Base-by-base conservation (phyloP, 2,888 invertebrate species). In the Dexiosoma caninum region DNA sequence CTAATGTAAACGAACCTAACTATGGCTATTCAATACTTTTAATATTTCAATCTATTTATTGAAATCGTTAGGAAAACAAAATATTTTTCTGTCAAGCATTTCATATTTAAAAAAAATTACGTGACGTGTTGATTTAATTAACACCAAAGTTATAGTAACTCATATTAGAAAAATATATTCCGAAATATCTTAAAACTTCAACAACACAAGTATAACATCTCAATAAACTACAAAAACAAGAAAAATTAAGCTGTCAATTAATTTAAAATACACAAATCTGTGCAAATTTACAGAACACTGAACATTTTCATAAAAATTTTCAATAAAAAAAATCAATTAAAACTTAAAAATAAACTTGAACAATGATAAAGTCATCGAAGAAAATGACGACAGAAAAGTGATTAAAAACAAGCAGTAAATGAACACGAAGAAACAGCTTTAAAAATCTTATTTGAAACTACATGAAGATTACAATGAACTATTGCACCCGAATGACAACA, bases 351-450 rank as follows among this genome's bases (percentile, higher is more conserved):
- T 77, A 62, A 70, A 77, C 77, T 77, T 70, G 70, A 62, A 40
- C 77, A 69, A 76, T 76, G 66, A 76, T 69, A 69, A 76, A 76
- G 64, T 70, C 70, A 77, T 70, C 62, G 77, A 70, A 70, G 62
- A 62, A 70, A 49, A 70, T 57, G 62, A 70, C 69, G 77, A 77
- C 70, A 77, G 77, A 77, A 70, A 64, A 77, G 64, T 77, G 69
- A 77, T 77, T 77, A 70, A 70, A 77, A 77, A 32, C 75, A 70
- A 62, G 16, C 46, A 64, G 69, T 69, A 40, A 70, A 64, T 77
- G 70, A 70, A 70, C 77, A 77, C 46, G 70, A 77, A 64, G 42
- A 62, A 46, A 57, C 37, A 62, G 42, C 53, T 76, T 76, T 62
- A 46, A 69, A 57, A 57, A 77, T 70, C 55, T 57, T 70, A 55